A percentile compares a stretch with the other conserved stretches of the same genome.
These are phyloP conservation scores for Musca vetustissima DNA, from an alignment of 1,140 invertebrate genomes.

Conservation along the genomic window DNA sequence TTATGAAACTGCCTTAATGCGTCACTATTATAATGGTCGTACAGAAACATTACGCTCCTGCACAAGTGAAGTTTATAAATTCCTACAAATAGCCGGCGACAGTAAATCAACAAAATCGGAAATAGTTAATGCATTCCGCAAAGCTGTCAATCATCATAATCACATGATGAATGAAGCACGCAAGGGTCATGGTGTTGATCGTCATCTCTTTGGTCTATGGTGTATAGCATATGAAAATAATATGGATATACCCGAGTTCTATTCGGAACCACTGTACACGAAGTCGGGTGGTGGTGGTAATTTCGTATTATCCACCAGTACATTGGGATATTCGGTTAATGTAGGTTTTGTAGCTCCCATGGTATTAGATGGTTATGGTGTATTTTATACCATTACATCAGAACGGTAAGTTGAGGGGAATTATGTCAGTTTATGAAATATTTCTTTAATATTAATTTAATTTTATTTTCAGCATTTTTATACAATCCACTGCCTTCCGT, in stretches of 20 bases:
- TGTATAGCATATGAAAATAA: constrained; percentile 63
- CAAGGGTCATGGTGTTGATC: constrained; percentile 66
- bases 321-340: constrained; percentile 62
- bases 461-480: constrained; percentile 36
- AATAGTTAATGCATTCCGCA: constrained; percentile 42
- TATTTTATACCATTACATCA: constrained; percentile 60
- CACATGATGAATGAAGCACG: constrained; percentile 56
- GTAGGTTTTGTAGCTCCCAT: constrained; percentile 65
- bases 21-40: constrained; percentile 59
- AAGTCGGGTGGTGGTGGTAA: constrained; percentile 68
- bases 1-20: constrained; percentile 61
- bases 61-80: constrained; percentile 52
- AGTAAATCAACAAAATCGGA: constrained; percentile 33
- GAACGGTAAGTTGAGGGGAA: constrained; percentile 37
- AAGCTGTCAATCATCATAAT: constrained; percentile 54
- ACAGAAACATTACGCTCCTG: constrained; percentile 60
- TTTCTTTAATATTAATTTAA: neutral
- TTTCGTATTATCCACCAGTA: constrained; percentile 65
- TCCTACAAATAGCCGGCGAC: constrained; percentile 54
- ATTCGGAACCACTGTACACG: constrained; percentile 59
- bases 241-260: constrained; percentile 59
- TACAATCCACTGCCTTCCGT: constrained; percentile 45
- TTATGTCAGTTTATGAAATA: neutral
- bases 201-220: constrained; percentile 74
- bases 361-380: constrained; percentile 64